Evolutionary conservation across 2,888 invertebrate genomes (phyloP), one percentile per base, ranked within the genome.

Genomic region (Chironomus tentans): DNA sequence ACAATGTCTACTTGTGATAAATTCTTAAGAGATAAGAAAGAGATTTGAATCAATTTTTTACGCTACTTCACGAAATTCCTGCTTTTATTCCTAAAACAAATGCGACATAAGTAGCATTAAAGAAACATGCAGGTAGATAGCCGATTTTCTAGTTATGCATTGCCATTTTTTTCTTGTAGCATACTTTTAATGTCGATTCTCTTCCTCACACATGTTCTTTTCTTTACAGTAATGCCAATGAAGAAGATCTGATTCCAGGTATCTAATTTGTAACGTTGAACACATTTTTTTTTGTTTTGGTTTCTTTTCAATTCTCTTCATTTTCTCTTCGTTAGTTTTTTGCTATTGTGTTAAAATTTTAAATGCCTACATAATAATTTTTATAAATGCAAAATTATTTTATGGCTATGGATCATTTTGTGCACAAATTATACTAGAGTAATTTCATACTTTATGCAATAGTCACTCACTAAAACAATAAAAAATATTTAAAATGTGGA

Each of bases 381-480:
- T 4, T 10, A 10, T 38, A 5, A 15, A 56, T 56, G 56, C 18
- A 56, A 18, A 56, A 18, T 18, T 4, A 18, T 50, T 50, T 50
- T n/a, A 50, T 50, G 3, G 6, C 15, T 15, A n/a, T 28, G 10
- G 38, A 1, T 38, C 38, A 38, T 38, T 10, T 38, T 38, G 2
- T 38, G 38, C 38, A 1, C 38, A 38, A 18, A 56, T 18, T 56
- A 18, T 56, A 7, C 5, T 56, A 18, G 5, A 18, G 18, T 3
- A 56, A 56, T 15, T 56, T 56, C 18, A 56, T 15, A 56, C 2
- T 38, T 38, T 38, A 38, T 13, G 28, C 13, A 24, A 28, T 38
- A 28, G 38, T n/a, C 69, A 70, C 50, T 47, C 48, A 47, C 15
- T 47, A 70, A 47, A 71, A 56, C 71, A 56, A 71, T 72, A 61